Evolutionary conservation across 2,797 vertebrate species (phyloP).

Genomic region (Muscicapa comitata): DNA sequence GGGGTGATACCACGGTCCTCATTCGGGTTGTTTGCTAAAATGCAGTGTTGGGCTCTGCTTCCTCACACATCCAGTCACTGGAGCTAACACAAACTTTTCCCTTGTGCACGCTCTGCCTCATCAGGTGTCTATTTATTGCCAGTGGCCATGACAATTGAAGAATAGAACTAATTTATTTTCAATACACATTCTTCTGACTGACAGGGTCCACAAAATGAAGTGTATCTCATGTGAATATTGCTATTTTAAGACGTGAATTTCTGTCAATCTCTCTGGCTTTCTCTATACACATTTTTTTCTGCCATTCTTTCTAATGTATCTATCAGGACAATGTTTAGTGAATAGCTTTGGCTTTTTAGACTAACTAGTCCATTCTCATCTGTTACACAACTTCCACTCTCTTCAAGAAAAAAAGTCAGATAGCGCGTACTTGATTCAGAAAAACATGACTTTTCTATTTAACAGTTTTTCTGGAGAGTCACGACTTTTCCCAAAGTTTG

Average conservation of each 20-base stretch:
- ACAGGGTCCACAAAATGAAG: neutral
- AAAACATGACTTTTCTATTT: neutral
- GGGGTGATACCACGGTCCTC: accelerated
- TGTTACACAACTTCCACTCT: neutral
- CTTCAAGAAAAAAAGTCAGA: neutral
- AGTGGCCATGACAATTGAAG: neutral
- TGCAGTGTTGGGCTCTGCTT: neutral
- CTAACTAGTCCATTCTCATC: neutral
- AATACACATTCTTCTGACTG: neutral
- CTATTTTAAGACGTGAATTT: neutral
- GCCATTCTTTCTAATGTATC: neutral
- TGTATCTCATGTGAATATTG: neutral
- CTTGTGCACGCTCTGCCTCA: neutral
- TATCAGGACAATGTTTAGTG: neutral
- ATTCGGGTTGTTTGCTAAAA: accelerated
- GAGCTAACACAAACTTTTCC: neutral
- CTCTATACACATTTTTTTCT: neutral
- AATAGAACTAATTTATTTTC: slow-evolving; percentile 15
- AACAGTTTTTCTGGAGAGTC: neutral
- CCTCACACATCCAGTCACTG: neutral
- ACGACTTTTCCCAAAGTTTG: neutral
- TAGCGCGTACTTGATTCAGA: neutral
- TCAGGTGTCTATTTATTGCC: neutral
- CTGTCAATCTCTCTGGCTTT: neutral
- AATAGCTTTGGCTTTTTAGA: neutral